phyloP scores from a whole-genome alignment of 1,140 invertebrate genomes.

The Zophobas morio region DNA sequence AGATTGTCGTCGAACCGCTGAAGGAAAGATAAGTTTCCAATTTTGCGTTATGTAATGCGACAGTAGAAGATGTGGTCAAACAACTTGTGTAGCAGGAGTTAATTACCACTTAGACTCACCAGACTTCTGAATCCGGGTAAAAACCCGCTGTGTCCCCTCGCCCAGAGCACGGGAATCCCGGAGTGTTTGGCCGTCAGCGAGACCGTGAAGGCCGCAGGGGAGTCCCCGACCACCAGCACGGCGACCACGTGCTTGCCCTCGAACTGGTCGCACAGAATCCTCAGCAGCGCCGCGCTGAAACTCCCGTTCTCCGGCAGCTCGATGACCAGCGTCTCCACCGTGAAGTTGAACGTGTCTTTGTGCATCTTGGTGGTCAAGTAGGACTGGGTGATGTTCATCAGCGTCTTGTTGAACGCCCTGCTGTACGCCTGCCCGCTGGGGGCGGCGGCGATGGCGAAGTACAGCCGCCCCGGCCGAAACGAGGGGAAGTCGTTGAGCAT shows the following conservation, averaged over 20 bases:
- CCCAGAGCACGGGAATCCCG: constrained; percentile 67
- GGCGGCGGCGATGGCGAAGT: constrained; percentile 65
- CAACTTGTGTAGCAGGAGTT: too few relatives aligned
- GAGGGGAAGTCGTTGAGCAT: constrained; percentile 19
- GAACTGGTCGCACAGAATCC: constrained; percentile 64
- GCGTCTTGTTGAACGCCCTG: constrained; percentile 65
- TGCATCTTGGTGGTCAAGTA: constrained; percentile 57
- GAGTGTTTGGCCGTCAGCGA: constrained; percentile 65
- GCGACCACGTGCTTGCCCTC: constrained; percentile 66
- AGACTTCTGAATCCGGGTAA: constrained; percentile 63
- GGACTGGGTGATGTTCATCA: constrained; percentile 64
- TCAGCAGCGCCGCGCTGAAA: constrained; percentile 65
- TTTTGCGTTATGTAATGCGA: too few relatives aligned
- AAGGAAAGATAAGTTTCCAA: too few relatives aligned
- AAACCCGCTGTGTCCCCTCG: constrained; percentile 61
- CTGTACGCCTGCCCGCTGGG: constrained; percentile 61
- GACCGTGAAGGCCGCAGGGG: constrained; percentile 66
- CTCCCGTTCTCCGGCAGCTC: constrained; percentile 66
- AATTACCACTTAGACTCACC: constrained; percentile 45
- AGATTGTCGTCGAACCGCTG: too few relatives aligned
- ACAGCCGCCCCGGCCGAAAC: constrained; percentile 51
- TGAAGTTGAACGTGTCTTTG: constrained; percentile 60
- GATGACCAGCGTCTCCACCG: constrained; percentile 64
- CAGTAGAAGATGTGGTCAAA: too few relatives aligned
- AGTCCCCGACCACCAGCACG: constrained; percentile 65